These are phyloP conservation scores for Rhodophaea formosa DNA, from an alignment of 2,888 invertebrate genomes.

Conservation along the genomic window DNA sequence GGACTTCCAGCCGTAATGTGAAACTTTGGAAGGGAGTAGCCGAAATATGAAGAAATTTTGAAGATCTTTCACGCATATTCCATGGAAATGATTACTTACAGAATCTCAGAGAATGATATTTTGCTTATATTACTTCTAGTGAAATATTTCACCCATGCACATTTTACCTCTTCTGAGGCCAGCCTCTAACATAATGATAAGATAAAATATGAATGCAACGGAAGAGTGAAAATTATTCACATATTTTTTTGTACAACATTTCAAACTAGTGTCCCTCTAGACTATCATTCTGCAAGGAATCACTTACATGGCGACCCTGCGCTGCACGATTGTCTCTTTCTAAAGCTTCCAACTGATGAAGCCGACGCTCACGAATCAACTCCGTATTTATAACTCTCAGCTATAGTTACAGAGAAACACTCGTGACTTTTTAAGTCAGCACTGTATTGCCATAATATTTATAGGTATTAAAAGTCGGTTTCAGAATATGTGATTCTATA, in stretches of 20 bases:
- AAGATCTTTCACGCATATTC: not conserved
- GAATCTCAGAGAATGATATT: not conserved
- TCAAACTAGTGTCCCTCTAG: too few relatives aligned
- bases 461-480: not conserved
- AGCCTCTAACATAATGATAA: too few relatives aligned
- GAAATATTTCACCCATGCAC: too few relatives aligned
- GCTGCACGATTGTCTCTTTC: not conserved
- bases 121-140: too few relatives aligned
- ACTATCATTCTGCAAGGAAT: not conserved
- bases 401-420: not conserved
- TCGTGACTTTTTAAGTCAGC: not conserved
- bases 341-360: not conserved
- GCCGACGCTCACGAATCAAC: not conserved
- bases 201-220: too few relatives aligned
- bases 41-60: not conserved
- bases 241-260: too few relatives aligned
- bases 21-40: not conserved
- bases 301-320: not conserved
- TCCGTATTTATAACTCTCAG: not conserved
- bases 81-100: not conserved
- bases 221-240: too few relatives aligned
- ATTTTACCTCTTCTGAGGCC: too few relatives aligned
- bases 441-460: not conserved
- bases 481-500: not conserved
- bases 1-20: slow-evolving; percentile 34